phyloP scores from a whole-genome alignment of 2,888 invertebrate species.

The Habroteleia sp. region DNA sequence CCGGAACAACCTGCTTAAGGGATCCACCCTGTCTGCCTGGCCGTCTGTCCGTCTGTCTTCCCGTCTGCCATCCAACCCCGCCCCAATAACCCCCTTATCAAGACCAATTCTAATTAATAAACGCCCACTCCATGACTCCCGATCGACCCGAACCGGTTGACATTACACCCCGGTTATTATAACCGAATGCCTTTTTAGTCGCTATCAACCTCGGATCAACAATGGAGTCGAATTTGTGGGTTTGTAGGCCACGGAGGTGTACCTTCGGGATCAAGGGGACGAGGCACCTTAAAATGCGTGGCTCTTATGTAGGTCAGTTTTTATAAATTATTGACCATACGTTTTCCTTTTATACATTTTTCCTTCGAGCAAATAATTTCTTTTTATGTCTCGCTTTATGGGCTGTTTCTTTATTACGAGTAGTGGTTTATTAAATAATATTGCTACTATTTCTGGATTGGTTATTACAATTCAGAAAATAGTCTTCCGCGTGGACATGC shows the following conservation, averaged over 20 bases:
- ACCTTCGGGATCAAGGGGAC: constrained; percentile 10
- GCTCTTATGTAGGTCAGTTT: too few species aligned
- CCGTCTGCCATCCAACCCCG: constrained; percentile 9
- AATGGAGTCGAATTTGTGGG: constrained; percentile 16
- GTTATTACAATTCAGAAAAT: too few species aligned
- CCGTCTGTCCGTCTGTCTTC: constrained; percentile 31
- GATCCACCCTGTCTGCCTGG: constrained; percentile 60
- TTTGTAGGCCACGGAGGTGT: constrained; percentile 35
- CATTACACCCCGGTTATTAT: not conserved
- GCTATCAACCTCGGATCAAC: not conserved
- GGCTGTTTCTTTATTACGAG: too few species aligned
- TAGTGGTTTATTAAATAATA: too few species aligned
- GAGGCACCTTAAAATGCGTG: not conserved
- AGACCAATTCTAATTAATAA: constrained; percentile 2
- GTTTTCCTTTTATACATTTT: not conserved
- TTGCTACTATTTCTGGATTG: too few species aligned
- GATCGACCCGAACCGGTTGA: too few species aligned
- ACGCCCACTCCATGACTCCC: not conserved
- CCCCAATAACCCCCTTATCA: not conserved
- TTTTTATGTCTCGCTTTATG: too few species aligned
- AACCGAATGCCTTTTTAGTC: not conserved
- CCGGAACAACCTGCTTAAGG: constrained; percentile 73
- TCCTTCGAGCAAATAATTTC: too few species aligned
- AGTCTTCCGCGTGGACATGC: too few species aligned
- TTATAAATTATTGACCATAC: too few species aligned